These are phyloP conservation scores for Ectemnius continuus DNA, from an alignment of 2,888 invertebrate genomes.

Conservation along the genomic window DNA sequence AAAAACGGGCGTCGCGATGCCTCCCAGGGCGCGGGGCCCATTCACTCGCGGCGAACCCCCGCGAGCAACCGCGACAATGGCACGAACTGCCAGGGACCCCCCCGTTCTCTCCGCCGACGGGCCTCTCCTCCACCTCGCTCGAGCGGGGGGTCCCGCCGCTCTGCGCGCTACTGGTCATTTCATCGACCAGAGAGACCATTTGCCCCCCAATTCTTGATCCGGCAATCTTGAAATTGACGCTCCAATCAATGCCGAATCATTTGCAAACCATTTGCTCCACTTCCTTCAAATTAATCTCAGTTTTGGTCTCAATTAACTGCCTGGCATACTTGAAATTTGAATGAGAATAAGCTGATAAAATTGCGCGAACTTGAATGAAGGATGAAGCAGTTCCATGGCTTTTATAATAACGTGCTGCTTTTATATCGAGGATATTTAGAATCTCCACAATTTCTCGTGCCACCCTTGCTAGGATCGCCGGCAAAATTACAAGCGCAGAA, in stretches of 20 bases:
- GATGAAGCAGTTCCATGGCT: not conserved
- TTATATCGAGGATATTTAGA: not conserved
- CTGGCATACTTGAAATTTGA: not conserved
- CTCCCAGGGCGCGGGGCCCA: constrained; percentile 74
- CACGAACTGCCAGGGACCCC: constrained; percentile 15
- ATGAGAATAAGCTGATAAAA: not conserved
- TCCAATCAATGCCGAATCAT: no score
- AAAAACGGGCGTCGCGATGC: constrained; percentile 72
- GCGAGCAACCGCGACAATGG: constrained; percentile 66
- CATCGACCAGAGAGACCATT: constrained; percentile 53
- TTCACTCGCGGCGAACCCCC: constrained; percentile 70
- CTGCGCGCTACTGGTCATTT: constrained; percentile 62
- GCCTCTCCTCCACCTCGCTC: constrained; percentile 48
- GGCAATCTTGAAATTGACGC: not conserved
- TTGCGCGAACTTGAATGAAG: not conserved
- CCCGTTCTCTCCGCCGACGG: constrained; percentile 41
- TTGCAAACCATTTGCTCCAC: no score
- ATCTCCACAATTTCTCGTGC: constrained; percentile 3
- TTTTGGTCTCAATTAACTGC: not conserved
- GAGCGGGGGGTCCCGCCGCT: constrained; percentile 55
- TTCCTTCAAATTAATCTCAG: not conserved
- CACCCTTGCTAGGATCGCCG: constrained; percentile 47
- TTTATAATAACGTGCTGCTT: not conserved
- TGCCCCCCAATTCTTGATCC: constrained; percentile 27
- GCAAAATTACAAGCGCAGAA: constrained; percentile 47